Percentiles rank a stretch among this genome's conserved stretches.
phyloP scores from a whole-genome alignment of 2,113 vertebrate genomes.

The Glaucidium brasilianum region DNA sequence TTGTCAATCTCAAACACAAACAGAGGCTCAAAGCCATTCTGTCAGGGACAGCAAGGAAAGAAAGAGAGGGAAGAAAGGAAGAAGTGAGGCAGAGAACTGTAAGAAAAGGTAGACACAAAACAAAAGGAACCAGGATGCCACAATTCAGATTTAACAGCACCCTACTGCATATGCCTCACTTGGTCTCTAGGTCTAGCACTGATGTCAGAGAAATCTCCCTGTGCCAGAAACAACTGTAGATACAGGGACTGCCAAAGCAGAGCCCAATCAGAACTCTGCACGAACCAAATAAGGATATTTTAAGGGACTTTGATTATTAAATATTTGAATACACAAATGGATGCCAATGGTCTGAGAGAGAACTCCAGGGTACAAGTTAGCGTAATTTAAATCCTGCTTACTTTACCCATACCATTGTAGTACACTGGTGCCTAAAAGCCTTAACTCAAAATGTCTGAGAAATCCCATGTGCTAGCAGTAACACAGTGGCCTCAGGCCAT shows the following conservation, averaged over 20 bases:
- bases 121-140: not conserved
- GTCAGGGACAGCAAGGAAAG: conserved; percentile 38
- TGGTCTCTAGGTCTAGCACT: not conserved
- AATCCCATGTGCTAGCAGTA: not conserved
- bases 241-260: not conserved
- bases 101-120: not conserved
- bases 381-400: not conserved
- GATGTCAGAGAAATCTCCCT: not conserved
- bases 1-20: conserved; percentile 81
- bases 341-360: not conserved
- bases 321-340: not conserved
- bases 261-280: not conserved
- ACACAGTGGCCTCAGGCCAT: not conserved
- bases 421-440: not conserved
- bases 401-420: not conserved
- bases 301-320: not conserved
- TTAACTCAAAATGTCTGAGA: not conserved
- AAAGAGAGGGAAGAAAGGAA: conserved; percentile 44
- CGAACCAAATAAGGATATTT: not conserved
- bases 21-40: conserved; percentile 77
- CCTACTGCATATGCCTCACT: not conserved
- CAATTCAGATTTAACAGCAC: not conserved
- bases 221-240: not conserved
- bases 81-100: conserved; percentile 1
- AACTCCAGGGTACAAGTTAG: not conserved